Base-by-base conservation (phyloP, 2,888 invertebrate species). In the Oxytorus armatus region DNA sequence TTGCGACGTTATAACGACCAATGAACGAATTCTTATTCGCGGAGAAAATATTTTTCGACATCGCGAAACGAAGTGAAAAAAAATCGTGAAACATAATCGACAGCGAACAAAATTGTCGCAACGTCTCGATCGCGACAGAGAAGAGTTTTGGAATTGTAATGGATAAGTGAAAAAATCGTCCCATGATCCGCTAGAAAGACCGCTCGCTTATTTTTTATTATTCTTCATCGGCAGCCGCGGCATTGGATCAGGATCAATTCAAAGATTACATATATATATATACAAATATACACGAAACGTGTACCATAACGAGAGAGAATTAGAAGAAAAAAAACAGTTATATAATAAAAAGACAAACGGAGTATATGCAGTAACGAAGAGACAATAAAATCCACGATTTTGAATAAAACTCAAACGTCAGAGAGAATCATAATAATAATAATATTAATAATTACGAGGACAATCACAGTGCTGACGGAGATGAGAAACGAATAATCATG, bases 131-230 rank as follows among this genome's bases (percentile, higher is more conserved):
- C n/a, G 0, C 47, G 47, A 63, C 36, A 36, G 49, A 72, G 10
- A 8, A 8, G 4, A 36, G 49, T 42, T 39, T 57, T n/a, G 51
- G 53, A 44, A 49, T 61, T 57, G 63, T 57, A 49, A 69, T 57
- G 57, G 75, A 74, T 75, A 73, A 73, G 80, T 68, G 74, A 10
- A 76, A n/a, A 70, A 78, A 77, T 39, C 81, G 77, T 33, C 63
- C 81, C 66, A 87, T 89, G 87, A 85, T 75, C 66, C 86, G 83
- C 86, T 89, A 88, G 85, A 82, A 77, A 79, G 83, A 86, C 83
- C 84, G 89, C 88, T 86, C 86, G 89, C 89, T 89, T 90, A 89
- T 89, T 89, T 90, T 90, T 89, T 90, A 88, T 90, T 83, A 72
- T 89, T 90, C 74, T 90, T 89, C 85, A 89, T 90, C 84, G 81